These are phyloP conservation scores for Diadumene lineata DNA, from an alignment of 92 coral and sea anemone genomes.

Conservation along the genomic window DNA sequence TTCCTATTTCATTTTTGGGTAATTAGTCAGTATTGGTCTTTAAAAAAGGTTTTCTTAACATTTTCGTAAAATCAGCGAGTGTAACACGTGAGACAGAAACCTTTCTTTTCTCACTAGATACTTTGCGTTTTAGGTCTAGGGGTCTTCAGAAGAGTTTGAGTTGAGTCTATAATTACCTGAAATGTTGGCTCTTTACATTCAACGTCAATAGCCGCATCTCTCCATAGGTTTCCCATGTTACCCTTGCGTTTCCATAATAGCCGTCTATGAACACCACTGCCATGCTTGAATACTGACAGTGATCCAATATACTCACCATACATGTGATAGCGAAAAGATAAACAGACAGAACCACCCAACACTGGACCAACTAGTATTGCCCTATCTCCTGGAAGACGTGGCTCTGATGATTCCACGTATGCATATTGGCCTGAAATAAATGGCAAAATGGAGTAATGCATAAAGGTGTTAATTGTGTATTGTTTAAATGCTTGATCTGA, in stretches of 20 bases:
- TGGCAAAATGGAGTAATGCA: no score
- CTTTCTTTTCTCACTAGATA: no score
- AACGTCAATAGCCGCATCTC: constrained; percentile 53
- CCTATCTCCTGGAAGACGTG: constrained; percentile 71
- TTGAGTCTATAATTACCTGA: constrained; percentile 27
- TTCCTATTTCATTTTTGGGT: no score
- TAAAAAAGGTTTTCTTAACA: no score
- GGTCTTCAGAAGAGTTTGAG: no score
- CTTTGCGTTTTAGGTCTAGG: no score
- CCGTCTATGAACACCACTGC: constrained; percentile 44
- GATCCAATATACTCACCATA: constrained; percentile 79
- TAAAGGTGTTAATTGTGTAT: no score
- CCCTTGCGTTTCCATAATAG: constrained; percentile 72
- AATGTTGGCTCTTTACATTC: constrained; percentile 37
- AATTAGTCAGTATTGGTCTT: no score
- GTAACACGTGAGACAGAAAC: no score
- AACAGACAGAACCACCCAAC: constrained; percentile 61
- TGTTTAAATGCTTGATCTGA: no score
- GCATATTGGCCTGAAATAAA: constrained; percentile 63
- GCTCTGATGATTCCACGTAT: constrained; percentile 84
- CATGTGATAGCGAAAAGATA: constrained; percentile 93
- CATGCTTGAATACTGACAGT: constrained; percentile 69
- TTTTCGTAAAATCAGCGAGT: no score
- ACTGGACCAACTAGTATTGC: constrained; percentile 67
- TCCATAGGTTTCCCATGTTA: constrained; percentile 85